A percentile compares a stretch with the other conserved stretches of the same genome.
Evolutionary conservation across 2,797 vertebrate genomes (phyloP).

Genomic region (Chaetodon trifasciatus): DNA sequence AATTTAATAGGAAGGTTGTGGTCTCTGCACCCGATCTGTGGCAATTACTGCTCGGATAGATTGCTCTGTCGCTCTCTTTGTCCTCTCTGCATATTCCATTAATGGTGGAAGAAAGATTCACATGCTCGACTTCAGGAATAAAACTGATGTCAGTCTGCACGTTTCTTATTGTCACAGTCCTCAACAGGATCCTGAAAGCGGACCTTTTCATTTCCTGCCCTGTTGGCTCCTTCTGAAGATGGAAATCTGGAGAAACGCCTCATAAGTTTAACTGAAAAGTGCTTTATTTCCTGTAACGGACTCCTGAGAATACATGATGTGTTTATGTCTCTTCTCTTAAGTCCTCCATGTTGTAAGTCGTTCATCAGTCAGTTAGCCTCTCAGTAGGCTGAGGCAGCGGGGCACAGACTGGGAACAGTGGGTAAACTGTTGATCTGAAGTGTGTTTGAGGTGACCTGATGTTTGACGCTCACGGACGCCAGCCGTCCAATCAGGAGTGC

Average conservation of each 20-base stretch:
- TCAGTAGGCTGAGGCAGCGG: not conserved
- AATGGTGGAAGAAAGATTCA: not conserved
- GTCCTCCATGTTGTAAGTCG: too few relatives aligned
- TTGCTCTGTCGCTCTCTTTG: slow-evolving; percentile 4
- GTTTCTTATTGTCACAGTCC: not conserved
- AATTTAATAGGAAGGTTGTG: slow-evolving; percentile 18
- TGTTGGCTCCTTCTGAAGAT: too few relatives aligned
- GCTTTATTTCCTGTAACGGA: too few relatives aligned
- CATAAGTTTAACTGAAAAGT: too few relatives aligned
- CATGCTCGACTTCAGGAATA: not conserved
- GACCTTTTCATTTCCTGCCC: too few relatives aligned
- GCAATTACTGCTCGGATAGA: slow-evolving; percentile 6
- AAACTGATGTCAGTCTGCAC: not conserved
- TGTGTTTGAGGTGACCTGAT: not conserved
- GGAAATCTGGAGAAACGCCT: not conserved
- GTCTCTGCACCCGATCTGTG: slow-evolving; percentile 23
- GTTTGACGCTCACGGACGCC: too few relatives aligned
- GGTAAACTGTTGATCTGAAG: not conserved
- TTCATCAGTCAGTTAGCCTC: not conserved
- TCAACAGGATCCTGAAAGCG: too few relatives aligned
- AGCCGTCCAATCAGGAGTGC: not conserved
- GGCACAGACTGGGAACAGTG: not conserved
- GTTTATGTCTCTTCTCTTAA: too few relatives aligned
- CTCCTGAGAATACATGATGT: too few relatives aligned
- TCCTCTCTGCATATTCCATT: not conserved